These are phyloP conservation scores for Zeus faber DNA, from an alignment of 2,113 vertebrate genomes.

Conservation along the genomic window DNA sequence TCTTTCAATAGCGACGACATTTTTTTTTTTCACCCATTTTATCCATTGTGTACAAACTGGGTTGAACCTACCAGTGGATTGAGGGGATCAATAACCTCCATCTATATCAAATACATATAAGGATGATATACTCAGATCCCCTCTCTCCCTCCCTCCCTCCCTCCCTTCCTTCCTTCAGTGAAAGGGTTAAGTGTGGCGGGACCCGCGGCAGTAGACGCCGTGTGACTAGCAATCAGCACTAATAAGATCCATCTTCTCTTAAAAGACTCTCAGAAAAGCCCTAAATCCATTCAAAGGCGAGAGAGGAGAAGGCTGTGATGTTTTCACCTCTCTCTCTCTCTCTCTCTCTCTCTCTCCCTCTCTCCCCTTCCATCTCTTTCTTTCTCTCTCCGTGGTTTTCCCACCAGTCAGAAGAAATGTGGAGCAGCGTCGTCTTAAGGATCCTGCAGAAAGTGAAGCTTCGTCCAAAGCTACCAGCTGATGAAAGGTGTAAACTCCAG, in stretches of 20 bases:
- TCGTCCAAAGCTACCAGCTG: no score
- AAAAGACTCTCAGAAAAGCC: slow-evolving; percentile 85
- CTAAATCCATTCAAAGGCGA: slow-evolving; percentile 89
- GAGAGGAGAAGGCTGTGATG: slow-evolving; percentile 71
- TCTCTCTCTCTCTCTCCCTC: slow-evolving; percentile 7
- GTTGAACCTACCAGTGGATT: neutral
- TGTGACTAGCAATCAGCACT: slow-evolving; percentile 85
- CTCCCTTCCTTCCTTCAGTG: slow-evolving; percentile 52
- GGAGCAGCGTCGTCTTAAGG: no score
- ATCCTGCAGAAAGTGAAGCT: no score
- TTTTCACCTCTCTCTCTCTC: slow-evolving; percentile 61
- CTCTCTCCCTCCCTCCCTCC: neutral
- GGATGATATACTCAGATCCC: neutral
- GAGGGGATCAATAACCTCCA: neutral
- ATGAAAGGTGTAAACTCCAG: no score
- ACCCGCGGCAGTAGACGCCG: slow-evolving; percentile 76
- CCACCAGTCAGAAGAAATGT: no score
- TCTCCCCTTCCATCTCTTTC: neutral
- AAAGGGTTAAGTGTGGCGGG: slow-evolving; percentile 80
- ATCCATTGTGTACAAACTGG: no score
- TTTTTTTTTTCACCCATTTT: no score
- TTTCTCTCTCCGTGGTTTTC: neutral
- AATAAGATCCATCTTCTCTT: slow-evolving; percentile 88
- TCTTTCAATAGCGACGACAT: no score
- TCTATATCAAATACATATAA: neutral